Evolutionary conservation across 2,797 vertebrate genomes (phyloP), one percentile per base, ranked within the genome.

Genomic region (Lateolabrax maculatus): DNA sequence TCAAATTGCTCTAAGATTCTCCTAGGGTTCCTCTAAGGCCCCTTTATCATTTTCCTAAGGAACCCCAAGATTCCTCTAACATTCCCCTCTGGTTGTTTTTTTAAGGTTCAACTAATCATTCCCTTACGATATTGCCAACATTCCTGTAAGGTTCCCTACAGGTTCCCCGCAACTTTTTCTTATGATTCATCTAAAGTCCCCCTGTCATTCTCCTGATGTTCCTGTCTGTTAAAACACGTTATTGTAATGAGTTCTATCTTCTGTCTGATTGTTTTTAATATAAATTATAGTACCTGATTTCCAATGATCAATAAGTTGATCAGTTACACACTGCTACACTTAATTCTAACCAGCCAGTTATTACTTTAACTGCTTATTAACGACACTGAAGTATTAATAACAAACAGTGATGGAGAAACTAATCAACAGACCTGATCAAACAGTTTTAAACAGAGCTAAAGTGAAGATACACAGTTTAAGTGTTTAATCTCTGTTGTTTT

Each of bases 341-440:
- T 39, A 71, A 55, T 55, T 25, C 13, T 68, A 72, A 60, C 27
- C 18, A 41, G 6, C 23, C 5, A 68, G 15, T 13, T 60, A 46
- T 19, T n/a, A 16, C 6, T 68, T 58, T 37, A 48, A 34, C 34
- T 64, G 39, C 44, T 71, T 65, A 44, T 36, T 76, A 64, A 63
- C 0, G 2, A 53, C 16, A 51, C 34, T 5, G 1, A 27, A 67
- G 25, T 68, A 67, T 60, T 51, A 27, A 55, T 39, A 31, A 29
- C 21, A 23, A n/a, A 41, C 48, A 27, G 25, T 34, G 27, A 48
- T 9, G 13, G 61, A 29, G 34, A 39, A 55, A 52, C 18, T 48
- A 46, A 58, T 52, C 61, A 56, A 51, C 46, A 67, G 23, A 68
- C 31, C 36, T 34, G 39, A 73, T 77, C 66, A 53, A 12, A 44